Evolutionary conservation across 2,113 vertebrate genomes (phyloP).

Genomic region (Mandrillus leucophaeus): DNA sequence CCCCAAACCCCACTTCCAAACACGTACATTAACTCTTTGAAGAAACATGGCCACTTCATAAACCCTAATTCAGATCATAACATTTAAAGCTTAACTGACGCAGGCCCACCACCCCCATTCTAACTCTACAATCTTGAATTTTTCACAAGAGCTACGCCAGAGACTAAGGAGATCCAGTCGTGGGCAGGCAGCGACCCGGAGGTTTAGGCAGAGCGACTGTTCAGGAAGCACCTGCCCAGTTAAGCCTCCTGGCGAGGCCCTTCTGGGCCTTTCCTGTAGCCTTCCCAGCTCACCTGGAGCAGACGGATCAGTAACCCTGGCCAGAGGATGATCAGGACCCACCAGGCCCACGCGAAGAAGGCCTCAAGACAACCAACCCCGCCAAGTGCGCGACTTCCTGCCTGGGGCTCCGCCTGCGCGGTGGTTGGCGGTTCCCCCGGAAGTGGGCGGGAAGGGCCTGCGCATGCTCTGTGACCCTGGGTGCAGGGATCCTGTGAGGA

Average conservation of each 20-base stretch:
- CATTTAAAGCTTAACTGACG: not conserved
- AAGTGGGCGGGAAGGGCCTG: not conserved
- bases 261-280: not conserved
- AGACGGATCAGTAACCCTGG: not conserved
- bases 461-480: not conserved
- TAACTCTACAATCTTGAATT: no score
- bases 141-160: no score
- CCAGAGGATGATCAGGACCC: not conserved
- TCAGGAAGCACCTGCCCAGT: not conserved
- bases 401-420: accelerated
- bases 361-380: no score
- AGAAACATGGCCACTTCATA: not conserved
- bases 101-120: not conserved
- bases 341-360: not conserved
- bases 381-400: accelerated
- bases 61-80: not conserved
- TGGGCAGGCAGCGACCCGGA: not conserved
- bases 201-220: no score
- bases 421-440: not conserved
- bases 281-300: not conserved
- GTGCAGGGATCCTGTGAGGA: not conserved
- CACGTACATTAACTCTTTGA: not conserved
- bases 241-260: not conserved
- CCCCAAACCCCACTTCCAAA: not conserved
- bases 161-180: not conserved